phyloP scores from a whole-genome alignment of 2,888 invertebrate genomes.

The Bombylius discolor region DNA sequence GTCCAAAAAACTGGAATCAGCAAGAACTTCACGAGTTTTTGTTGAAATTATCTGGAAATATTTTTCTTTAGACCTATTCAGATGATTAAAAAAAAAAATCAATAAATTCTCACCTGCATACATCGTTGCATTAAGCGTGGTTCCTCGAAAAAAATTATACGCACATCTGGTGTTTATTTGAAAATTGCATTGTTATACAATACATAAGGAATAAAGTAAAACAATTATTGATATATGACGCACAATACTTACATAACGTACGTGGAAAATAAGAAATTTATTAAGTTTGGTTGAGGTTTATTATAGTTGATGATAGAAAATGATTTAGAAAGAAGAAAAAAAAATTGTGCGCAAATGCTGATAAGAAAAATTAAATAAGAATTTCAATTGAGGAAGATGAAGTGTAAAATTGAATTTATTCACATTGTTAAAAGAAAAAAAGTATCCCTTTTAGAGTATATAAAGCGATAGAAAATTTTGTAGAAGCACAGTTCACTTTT shows the following conservation, averaged over 20 bases:
- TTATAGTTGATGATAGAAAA: background rate
- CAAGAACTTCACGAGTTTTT: too few relatives aligned
- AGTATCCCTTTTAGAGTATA: background rate
- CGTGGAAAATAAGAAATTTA: background rate
- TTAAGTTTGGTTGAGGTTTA: too few relatives aligned
- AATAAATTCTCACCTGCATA: too few relatives aligned
- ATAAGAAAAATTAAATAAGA: constrained; percentile 5
- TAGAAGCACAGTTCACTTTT: background rate
- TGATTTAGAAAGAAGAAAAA: background rate
- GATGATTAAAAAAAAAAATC: too few relatives aligned
- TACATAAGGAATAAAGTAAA: too few relatives aligned
- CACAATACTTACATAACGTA: background rate
- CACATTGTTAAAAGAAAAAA: background rate
- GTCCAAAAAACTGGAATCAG: too few relatives aligned
- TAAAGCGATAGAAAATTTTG: background rate
- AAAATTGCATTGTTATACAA: too few relatives aligned
- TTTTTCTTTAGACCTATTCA: too few relatives aligned
- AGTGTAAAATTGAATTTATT: constrained; percentile 1
- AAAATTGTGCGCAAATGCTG: constrained; percentile 5
- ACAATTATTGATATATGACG: background rate
- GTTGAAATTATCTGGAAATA: too few relatives aligned
- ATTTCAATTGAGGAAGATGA: background rate
- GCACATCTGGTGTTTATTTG: background rate
- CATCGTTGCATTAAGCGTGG: too few relatives aligned
- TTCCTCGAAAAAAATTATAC: background rate